A percentile compares a stretch with the other conserved stretches of the same genome.
These are phyloP conservation scores for Sebastes kiyomatsui DNA, from an alignment of 2,797 vertebrate genomes.

Conservation along the genomic window DNA sequence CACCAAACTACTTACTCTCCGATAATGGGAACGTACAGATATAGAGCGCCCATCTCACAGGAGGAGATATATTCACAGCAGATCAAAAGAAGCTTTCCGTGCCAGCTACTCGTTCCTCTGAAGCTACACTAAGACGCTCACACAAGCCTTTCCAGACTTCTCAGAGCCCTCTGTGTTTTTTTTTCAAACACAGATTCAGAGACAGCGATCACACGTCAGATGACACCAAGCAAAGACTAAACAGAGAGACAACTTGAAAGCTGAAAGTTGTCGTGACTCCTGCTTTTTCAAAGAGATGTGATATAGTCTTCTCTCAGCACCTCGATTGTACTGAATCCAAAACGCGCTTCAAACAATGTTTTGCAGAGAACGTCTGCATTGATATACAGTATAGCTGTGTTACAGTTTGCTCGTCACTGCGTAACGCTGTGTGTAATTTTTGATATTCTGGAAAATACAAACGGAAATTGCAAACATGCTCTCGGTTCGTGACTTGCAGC, in stretches of 20 bases:
- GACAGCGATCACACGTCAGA: slow-evolving; percentile 34
- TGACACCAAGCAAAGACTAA: slow-evolving; percentile 32
- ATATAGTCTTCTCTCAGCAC: not conserved
- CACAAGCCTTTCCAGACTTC: not conserved
- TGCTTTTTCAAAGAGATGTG: slow-evolving; percentile 16
- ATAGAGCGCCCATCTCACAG: not conserved
- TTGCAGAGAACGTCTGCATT: not conserved
- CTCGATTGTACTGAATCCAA: not conserved
- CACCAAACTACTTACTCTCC: not conserved
- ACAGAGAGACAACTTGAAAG: slow-evolving; percentile 28
- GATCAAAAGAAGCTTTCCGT: slow-evolving; percentile 34
- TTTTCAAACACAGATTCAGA: slow-evolving; percentile 11
- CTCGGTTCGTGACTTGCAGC: slow-evolving; percentile 12
- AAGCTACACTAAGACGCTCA: not conserved
- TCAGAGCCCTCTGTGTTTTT: not conserved
- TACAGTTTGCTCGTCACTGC: not conserved
- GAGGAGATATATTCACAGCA: slow-evolving; percentile 7
- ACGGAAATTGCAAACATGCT: not conserved
- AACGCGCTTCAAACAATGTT: slow-evolving; percentile 3
- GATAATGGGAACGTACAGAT: slow-evolving; percentile 16
- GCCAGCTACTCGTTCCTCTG: slow-evolving; percentile 7
- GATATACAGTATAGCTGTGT: not conserved
- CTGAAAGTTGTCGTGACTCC: not conserved
- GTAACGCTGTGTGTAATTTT: not conserved
- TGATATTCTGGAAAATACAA: not conserved